Conservation (phyloP, 2,113 vertebrate species). For the Phylloscopus whistleri region DNA sequence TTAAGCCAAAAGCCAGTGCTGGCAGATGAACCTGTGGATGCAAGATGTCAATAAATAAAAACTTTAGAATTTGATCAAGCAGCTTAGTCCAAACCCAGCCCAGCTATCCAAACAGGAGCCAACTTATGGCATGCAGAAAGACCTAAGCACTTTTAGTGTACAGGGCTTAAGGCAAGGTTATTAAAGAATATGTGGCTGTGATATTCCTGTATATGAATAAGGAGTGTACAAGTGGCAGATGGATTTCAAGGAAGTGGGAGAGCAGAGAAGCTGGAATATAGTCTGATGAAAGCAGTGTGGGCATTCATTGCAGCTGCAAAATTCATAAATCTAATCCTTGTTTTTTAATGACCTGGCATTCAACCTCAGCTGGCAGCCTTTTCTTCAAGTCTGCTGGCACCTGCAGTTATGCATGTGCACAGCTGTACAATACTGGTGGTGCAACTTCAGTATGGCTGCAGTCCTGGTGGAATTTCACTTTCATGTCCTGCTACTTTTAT, state of each 20-base stretch:
- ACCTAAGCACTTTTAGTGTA: neutral
- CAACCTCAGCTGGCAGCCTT: neutral
- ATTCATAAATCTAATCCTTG: neutral
- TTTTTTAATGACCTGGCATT: neutral
- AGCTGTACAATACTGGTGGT: neutral
- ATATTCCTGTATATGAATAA: neutral
- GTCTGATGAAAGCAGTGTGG: neutral
- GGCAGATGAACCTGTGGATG: neutral
- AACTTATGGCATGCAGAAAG: neutral
- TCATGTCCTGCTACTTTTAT: neutral
- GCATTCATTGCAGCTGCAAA: neutral
- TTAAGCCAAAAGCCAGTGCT: neutral
- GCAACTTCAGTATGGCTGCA: fast-evolving
- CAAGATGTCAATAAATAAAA: neutral
- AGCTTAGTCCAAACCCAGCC: neutral
- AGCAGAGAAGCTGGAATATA: neutral
- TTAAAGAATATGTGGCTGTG: neutral
- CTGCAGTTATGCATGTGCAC: neutral
- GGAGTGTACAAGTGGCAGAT: neutral
- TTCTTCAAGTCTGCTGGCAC: neutral
- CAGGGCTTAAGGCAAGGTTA: neutral
- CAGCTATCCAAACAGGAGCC: neutral
- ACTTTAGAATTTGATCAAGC: neutral
- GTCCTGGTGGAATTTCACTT: neutral
- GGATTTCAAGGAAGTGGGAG: neutral